Evolutionary conservation across 2,888 invertebrate genomes (phyloP), one percentile per base, ranked within the genome.

Genomic region (Macrostomum cliftonense): DNA sequence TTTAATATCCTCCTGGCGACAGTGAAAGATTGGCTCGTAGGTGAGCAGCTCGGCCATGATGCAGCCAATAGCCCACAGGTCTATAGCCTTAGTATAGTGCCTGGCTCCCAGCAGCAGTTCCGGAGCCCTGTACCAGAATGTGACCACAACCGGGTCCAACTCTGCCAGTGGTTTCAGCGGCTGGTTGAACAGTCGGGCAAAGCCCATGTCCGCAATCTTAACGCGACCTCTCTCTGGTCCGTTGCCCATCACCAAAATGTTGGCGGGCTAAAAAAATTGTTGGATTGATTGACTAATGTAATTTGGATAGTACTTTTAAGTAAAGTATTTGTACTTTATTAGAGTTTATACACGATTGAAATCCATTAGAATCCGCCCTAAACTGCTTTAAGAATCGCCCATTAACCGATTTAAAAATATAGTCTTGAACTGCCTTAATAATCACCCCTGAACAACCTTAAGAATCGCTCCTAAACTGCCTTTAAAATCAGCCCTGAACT

Each of bases 141-240:
- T 97, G 2, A 97, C 97, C 42, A 97, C 97, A 1, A 97, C 97
- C 5, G 97, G 97, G 75, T 97, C 97, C 57, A 97, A 75, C 73
- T 97, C 95, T 12, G 95, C 95, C 39, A 97, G 73, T 0, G 95
- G 93, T 71, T 95, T 95, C 48, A 97, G 72, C 0, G 97, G 97
- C 1, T 91, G 88, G 75, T 95, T 93, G 67, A 97, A 97, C 45
- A 97, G 75, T 54, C 97, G 76, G 1, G 97, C 95, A 74, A 97
- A 97, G 1, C 97, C 97, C 91, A 97, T 93, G 68, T 97, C 97
- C 21, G 95, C 95, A 63, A 93, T 93, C 75, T 93, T 93, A 0
- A 93, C 91, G 56, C 93, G 74, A 1, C 97, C 97, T 58, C 95
- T 75, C 71, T 97, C 93, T 36, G 82, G 81, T 0, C 93, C 95